A percentile compares a stretch with the other conserved stretches of the same genome.
These are phyloP conservation scores for Amphiprion percula DNA, from an alignment of 2,113 vertebrate genomes.

Conservation along the genomic window DNA sequence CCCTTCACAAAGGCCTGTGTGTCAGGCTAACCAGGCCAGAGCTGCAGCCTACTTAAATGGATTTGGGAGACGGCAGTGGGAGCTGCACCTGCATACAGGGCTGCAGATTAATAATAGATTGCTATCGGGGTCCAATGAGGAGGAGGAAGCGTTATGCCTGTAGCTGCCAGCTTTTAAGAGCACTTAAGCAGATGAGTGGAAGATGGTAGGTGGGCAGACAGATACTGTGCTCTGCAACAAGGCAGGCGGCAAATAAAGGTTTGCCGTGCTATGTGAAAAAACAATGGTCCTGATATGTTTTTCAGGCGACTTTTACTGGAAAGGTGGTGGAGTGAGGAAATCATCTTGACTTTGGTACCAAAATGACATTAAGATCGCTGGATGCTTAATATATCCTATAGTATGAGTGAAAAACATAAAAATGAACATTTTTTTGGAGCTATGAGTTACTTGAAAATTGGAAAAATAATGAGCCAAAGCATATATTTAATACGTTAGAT, in stretches of 20 bases:
- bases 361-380: background rate
- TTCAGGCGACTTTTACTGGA: background rate
- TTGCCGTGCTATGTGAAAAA: constrained; percentile 12
- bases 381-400: background rate
- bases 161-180: constrained; percentile 70
- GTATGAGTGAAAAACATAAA: background rate
- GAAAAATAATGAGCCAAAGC: background rate
- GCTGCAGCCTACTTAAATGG: constrained; percentile 67
- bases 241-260: constrained; percentile 46
- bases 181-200: constrained; percentile 79
- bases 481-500: background rate
- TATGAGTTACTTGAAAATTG: background rate
- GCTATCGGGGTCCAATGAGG: constrained; percentile 51
- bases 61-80: constrained; percentile 67
- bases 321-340: background rate
- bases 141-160: constrained; percentile 54
- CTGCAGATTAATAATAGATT: constrained; percentile 83
- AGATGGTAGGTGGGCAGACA: constrained; percentile 52
- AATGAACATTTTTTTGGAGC: background rate
- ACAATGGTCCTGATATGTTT: constrained; percentile 16
- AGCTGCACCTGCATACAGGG: constrained; percentile 74
- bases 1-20: constrained; percentile 39
- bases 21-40: constrained; percentile 56
- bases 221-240: constrained; percentile 33
- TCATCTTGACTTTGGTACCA: background rate